Evolutionary conservation across 2,797 vertebrate genomes (phyloP), one percentile per base, ranked within the genome.

Genomic region (Muscicapa comitata): DNA sequence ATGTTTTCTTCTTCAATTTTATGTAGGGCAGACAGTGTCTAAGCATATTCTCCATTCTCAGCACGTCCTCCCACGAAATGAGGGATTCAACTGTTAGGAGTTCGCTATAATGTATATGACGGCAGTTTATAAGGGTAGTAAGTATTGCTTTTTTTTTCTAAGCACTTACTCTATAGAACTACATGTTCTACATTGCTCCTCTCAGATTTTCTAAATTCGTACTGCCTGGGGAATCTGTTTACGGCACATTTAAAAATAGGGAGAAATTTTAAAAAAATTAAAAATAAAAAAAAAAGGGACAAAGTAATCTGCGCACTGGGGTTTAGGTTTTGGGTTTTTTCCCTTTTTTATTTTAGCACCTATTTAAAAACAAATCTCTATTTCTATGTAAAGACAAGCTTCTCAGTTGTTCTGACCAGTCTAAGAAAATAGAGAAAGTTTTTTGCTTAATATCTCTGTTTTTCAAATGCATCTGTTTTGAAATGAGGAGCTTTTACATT

Each of bases 301-400:
- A 65, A 70, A 40, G 8, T 17, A 10, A 3, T 50, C 6, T 25
- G 23, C 17, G 4, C 48, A 23, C 12, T 62, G 26, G 7, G 10
- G 3, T 26, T 55, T 58, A 19, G 13, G 3, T 58, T 66, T 28
- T 0, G 8, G 3, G 18, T 0, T 1, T 25, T 40, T 78, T 11
- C 2, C 28, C 6, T 4, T 55, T 51, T 48, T 55, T 17, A 62
- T 75, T 85, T 65, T 59, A 62, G 13, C 1, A 8, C 5, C 7
- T 77, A 33, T 68, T 80, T 67, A 7, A 47, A 79, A 76, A 73
- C n/a, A 65, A 65, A 42, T 51, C 1, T 50, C 4, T 59, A 5
- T 63, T 73, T 68, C 24, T 77, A 7, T 9, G 13, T 65, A 59
- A 77, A 68, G 20, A 51, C 9, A 84, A 59, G 11, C 16, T 81